Percentiles rank a stretch among this genome's conserved stretches.
Conservation (phyloP, 1,140 invertebrate species). For the Drosophila santomea region DNA sequence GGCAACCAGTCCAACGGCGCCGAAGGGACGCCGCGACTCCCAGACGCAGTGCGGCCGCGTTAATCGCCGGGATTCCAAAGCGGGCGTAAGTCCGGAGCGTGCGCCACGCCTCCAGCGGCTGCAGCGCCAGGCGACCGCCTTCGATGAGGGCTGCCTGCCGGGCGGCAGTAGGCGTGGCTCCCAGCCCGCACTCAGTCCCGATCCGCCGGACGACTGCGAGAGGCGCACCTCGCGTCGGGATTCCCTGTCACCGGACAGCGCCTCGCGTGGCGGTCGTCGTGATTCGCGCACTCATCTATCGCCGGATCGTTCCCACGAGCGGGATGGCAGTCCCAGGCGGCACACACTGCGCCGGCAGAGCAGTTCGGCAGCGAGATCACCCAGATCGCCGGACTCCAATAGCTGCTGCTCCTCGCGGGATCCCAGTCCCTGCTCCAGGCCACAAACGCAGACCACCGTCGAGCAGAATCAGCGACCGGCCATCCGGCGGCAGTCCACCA, state of each 20-base stretch:
- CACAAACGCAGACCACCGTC: constrained; percentile 84
- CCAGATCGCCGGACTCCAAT: constrained; percentile 90
- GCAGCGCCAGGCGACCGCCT: constrained; percentile 93
- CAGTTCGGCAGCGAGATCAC: constrained; percentile 88
- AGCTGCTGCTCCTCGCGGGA: constrained; percentile 90
- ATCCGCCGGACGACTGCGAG: constrained; percentile 86
- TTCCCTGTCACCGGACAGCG: constrained; percentile 94
- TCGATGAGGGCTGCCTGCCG: constrained; percentile 92
- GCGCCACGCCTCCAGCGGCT: constrained; percentile 89
- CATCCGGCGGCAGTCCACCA: constrained; percentile 94
- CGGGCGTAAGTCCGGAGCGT: constrained; percentile 88
- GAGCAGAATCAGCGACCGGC: constrained; percentile 87
- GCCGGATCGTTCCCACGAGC: constrained; percentile 89
- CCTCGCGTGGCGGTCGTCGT: constrained; percentile 88
- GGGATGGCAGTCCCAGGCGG: constrained; percentile 89
- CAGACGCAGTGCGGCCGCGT: constrained; percentile 91
- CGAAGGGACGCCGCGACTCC: constrained; percentile 90
- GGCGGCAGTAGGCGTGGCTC: constrained; percentile 90
- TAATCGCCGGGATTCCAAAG: constrained; percentile 89
- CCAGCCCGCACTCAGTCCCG: constrained; percentile 92
- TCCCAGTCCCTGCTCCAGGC: constrained; percentile 89
- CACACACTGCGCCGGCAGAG: constrained; percentile 91
- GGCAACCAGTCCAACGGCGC: constrained; percentile 89
- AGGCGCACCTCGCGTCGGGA: constrained; percentile 91
- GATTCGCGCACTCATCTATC: constrained; percentile 92